Conservation (phyloP, 2,113 vertebrate genomes). For the Lepidothrix coronata region DNA sequence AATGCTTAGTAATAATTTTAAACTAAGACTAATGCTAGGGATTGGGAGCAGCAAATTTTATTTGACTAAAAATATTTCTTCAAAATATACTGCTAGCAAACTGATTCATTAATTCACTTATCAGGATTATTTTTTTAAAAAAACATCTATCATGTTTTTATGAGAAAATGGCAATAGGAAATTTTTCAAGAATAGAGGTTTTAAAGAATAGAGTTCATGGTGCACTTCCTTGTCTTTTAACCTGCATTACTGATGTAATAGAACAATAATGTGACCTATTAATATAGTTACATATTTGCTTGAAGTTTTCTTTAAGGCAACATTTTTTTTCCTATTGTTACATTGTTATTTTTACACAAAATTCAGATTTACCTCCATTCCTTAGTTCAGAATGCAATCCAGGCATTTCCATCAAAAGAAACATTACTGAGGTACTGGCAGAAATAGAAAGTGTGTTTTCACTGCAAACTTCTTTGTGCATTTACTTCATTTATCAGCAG, state of each 20-base stretch:
- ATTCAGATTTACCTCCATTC: background rate
- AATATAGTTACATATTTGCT: background rate
- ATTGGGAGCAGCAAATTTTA: background rate
- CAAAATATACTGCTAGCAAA: background rate
- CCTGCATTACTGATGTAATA: background rate
- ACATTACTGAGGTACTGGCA: background rate
- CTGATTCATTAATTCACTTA: background rate
- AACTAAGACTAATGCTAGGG: background rate
- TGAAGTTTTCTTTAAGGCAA: slow-evolving; percentile 48
- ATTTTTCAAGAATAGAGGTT: background rate
- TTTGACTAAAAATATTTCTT: background rate
- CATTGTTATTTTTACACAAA: slow-evolving; percentile 5
- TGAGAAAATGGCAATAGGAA: background rate
- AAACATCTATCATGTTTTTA: background rate
- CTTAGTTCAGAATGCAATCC: background rate
- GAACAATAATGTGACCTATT: background rate
- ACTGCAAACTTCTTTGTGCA: slow-evolving; percentile 13
- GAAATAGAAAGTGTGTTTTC: slow-evolving; percentile 28
- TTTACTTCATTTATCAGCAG: slow-evolving; percentile 36
- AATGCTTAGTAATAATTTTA: background rate
- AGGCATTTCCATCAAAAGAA: slow-evolving; percentile 26
- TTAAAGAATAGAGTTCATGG: background rate
- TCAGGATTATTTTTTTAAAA: background rate
- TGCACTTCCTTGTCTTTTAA: slow-evolving; percentile 32
- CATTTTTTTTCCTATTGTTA: background rate